Conservation (phyloP, 2,113 vertebrate genomes). For the Gobiocypris rarus region DNA sequence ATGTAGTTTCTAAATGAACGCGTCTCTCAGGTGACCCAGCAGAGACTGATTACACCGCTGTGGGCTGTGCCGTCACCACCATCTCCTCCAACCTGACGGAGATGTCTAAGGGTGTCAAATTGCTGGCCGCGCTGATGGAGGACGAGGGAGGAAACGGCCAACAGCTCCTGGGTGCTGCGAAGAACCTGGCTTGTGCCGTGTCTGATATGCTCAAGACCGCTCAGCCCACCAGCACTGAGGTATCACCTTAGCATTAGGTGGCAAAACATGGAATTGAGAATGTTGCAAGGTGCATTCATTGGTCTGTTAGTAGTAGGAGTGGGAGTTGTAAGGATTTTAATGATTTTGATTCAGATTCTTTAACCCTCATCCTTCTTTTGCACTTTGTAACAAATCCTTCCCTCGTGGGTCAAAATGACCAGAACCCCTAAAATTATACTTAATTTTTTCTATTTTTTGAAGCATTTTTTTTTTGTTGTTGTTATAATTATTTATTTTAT, state of each 20-base stretch:
- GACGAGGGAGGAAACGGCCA: slow-evolving; percentile 91
- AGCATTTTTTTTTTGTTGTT: too few relatives aligned
- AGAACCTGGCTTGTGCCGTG: slow-evolving; percentile 89
- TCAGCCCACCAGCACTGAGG: slow-evolving; percentile 91
- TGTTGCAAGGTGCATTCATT: background rate
- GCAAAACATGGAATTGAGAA: background rate
- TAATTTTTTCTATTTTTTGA: too few relatives aligned
- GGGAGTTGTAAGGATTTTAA: background rate
- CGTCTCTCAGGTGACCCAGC: slow-evolving; percentile 86
- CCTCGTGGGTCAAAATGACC: too few relatives aligned
- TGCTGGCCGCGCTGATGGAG: slow-evolving; percentile 93
- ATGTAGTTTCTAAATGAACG: background rate
- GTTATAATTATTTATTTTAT: too few relatives aligned
- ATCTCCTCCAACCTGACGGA: slow-evolving; percentile 99
- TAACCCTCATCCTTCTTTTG: too few relatives aligned
- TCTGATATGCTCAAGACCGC: slow-evolving; percentile 93
- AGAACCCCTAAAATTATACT: too few relatives aligned
- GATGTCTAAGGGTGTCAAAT: slow-evolving; percentile 97
- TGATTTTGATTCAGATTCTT: background rate
- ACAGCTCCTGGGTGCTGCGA: slow-evolving; percentile 91
- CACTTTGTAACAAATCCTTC: too few relatives aligned
- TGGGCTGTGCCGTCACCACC: slow-evolving; percentile 95
- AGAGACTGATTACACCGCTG: slow-evolving; percentile 95
- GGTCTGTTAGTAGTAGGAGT: background rate
- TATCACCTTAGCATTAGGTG: slow-evolving; percentile 46